Evolutionary conservation across 2,113 vertebrate species (phyloP).

Genomic region (Tamias sibiricus): DNA sequence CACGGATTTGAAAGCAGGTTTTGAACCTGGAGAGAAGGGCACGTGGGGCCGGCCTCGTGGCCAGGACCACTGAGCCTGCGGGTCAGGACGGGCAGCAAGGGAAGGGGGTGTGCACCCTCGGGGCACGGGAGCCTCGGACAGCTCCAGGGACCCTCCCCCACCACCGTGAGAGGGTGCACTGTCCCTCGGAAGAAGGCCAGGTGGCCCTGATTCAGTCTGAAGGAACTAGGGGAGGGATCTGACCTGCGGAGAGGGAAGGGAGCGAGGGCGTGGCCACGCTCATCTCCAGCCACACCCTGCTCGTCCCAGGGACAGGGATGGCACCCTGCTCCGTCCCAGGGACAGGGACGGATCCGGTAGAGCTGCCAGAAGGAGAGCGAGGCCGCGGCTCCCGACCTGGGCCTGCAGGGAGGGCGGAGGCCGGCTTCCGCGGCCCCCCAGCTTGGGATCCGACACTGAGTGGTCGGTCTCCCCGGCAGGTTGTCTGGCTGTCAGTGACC

Average conservation of each 20-base stretch:
- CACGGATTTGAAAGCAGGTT: neutral
- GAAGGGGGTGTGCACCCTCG: fast-evolving
- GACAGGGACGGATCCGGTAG: fast-evolving
- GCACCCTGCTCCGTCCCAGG: fast-evolving
- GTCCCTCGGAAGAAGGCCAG: neutral
- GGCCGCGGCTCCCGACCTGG: neutral
- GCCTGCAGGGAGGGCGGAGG: fast-evolving
- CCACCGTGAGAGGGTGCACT: fast-evolving
- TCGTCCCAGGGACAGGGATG: fast-evolving
- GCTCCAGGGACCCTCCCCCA: no score
- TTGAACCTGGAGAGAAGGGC: neutral
- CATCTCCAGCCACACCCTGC: fast-evolving
- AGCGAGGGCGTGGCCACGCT: no score
- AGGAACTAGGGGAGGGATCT: no score
- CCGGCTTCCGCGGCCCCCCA: fast-evolving
- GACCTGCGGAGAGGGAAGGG: neutral
- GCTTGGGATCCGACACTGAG: neutral
- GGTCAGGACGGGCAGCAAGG: neutral
- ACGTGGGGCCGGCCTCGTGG: fast-evolving
- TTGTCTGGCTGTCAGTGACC: neutral
- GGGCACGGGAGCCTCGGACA: fast-evolving
- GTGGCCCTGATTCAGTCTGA: neutral
- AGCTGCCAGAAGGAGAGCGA: neutral
- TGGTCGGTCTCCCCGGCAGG: neutral
- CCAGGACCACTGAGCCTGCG: fast-evolving